Evolutionary conservation across 1,140 invertebrate genomes (phyloP), one percentile per base, ranked within the genome.

Genomic region (Drosophila biarmipes): DNA sequence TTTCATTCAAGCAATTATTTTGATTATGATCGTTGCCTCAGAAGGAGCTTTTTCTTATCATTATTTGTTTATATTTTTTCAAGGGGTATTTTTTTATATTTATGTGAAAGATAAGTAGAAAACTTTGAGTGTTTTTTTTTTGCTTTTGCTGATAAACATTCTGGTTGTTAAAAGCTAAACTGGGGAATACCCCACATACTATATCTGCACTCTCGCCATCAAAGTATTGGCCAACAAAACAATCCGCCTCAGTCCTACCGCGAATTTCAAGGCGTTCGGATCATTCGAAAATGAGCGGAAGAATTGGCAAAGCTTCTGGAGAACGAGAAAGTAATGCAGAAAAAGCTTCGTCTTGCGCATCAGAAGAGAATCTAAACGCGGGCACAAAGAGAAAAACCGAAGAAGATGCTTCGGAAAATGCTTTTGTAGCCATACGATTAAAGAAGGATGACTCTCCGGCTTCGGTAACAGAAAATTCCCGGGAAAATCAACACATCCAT

Each of bases 231-330:
- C 0, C 4, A 21, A 27, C 5, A 19, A 19, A n/a, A 10, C 1
- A 1, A 8, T 5, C 2, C n/a, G 10, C 4, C 4, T n/a, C 51
- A 61, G 40, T 61, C 21, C 6, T 6, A 29, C 46, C 17, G 15
- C 42, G n/a, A 35, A n/a, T 35, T 3, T 11, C 56, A 15, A 63
- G 38, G 31, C 19, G 61, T 61, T 1, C 6, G 34, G 31, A 35
- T 45, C 54, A 19, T 2, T 7, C 3, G 35, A 6, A 15, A 46
- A 61, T 61, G 61, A 64, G 56, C 56, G 61, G 14, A 61, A 46
- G 12, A 64, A 61, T 15, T 21, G 40, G 29, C 4, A 43, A 45
- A 46, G 12, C 21, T 56, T 29, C 21, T 29, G 14, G 0, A 34
- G n/a, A n/a, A 0, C 27, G 17, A 4, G 17, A 17, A 8, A 42